Conservation (phyloP, 2,888 invertebrate species). For the Pterobdella sp. region DNA sequence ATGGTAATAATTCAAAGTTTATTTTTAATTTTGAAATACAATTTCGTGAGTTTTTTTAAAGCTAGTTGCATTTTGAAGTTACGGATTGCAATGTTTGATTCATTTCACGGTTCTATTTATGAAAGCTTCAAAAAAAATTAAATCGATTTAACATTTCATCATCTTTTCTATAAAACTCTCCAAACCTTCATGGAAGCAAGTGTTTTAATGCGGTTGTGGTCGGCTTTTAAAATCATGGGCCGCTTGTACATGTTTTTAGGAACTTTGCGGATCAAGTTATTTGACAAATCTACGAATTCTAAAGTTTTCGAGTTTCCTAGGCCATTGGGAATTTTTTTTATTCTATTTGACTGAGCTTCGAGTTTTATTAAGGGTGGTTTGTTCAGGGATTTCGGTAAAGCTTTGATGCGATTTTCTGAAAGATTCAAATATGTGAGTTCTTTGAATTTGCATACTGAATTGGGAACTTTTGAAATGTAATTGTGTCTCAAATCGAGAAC, state of each 20-base stretch:
- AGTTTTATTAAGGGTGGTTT: constrained; percentile 42
- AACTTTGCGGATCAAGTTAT: constrained; percentile 46
- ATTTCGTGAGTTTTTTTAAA: too few species aligned
- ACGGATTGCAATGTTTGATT: too few species aligned
- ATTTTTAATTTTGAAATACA: too few species aligned
- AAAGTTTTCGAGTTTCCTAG: constrained; percentile 45
- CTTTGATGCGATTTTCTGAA: constrained; percentile 45
- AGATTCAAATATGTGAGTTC: constrained; percentile 43
- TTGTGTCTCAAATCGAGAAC: constrained; percentile 46
- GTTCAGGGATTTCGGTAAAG: constrained; percentile 46
- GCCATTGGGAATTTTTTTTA: constrained; percentile 46
- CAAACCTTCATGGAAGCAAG: constrained; percentile 44
- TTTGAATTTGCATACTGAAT: constrained; percentile 42
- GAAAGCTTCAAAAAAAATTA: too few species aligned
- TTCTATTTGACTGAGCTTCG: constrained; percentile 39
- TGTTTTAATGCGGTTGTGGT: constrained; percentile 45
- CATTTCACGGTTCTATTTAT: too few species aligned
- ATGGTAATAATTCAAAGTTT: too few species aligned
- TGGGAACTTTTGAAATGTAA: constrained; percentile 43
- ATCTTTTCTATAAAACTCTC: too few species aligned
- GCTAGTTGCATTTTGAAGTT: too few species aligned
- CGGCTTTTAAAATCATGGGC: constrained; percentile 43
- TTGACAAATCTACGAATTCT: constrained; percentile 44
- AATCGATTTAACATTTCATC: too few species aligned
- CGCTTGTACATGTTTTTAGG: constrained; percentile 49